Conservation (phyloP, 2,113 vertebrate species). For the Thamnophis sirtalis region DNA sequence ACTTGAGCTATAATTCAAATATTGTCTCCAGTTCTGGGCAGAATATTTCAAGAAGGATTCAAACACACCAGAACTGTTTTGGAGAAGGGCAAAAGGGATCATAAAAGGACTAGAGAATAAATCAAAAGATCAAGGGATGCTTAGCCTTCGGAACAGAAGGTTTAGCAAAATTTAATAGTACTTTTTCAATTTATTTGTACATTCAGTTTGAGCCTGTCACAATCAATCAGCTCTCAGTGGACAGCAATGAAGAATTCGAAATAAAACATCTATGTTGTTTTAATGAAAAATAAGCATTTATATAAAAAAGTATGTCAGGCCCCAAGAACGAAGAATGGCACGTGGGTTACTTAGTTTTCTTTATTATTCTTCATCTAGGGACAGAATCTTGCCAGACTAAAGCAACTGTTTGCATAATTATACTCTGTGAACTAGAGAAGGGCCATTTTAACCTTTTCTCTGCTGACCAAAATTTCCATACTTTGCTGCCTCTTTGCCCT, state of each 20-base stretch:
- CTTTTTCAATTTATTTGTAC: not conserved
- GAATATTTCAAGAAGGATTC: not conserved
- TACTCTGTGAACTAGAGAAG: too few relatives aligned
- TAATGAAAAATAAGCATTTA: not conserved
- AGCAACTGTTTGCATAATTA: too few relatives aligned
- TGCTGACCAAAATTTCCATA: not conserved
- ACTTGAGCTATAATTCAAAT: not conserved
- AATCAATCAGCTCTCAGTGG: not conserved
- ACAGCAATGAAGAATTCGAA: not conserved
- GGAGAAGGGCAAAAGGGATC: not conserved
- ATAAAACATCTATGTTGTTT: not conserved
- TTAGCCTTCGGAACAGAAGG: not conserved
- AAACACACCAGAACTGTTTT: not conserved
- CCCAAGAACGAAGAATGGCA: too few relatives aligned
- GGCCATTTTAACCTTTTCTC: not conserved
- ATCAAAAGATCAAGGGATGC: not conserved
- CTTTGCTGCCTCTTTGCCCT: not conserved
- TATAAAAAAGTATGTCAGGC: not conserved
- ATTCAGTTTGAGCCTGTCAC: not conserved
- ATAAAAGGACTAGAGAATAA: not conserved
- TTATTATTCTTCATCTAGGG: too few relatives aligned
- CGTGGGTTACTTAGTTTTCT: too few relatives aligned
- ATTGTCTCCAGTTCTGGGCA: not conserved
- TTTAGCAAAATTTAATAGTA: not conserved
- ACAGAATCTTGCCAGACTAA: too few relatives aligned